Conservation (phyloP, 92 coral and sea anemone species). For the Bergia sp. region DNA sequence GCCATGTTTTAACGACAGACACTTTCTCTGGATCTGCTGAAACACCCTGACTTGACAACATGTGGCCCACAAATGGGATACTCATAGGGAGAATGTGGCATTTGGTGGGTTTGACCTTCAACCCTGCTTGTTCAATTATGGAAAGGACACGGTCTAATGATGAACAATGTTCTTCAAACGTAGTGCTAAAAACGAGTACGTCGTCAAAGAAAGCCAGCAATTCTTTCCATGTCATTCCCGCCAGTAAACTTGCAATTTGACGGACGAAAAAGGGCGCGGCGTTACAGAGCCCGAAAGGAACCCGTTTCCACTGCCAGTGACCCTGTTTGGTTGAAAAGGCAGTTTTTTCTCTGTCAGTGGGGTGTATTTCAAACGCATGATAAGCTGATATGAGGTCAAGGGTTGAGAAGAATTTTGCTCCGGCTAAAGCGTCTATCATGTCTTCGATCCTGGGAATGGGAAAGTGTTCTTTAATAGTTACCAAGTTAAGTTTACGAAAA, state of each 20-base stretch:
- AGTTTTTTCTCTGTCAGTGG: constrained; percentile 46
- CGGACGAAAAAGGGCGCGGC: constrained; percentile 51
- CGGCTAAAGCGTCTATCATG: constrained; percentile 53
- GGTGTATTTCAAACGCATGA: too few species aligned
- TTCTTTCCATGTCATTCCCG: constrained; percentile 46
- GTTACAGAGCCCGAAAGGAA: constrained; percentile 48
- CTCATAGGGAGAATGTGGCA: constrained; percentile 36
- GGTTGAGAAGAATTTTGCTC: constrained; percentile 48
- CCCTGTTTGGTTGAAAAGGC: constrained; percentile 56
- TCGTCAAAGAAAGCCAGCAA: constrained; percentile 54
- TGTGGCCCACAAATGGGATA: constrained; percentile 45
- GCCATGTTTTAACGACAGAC: constrained; percentile 43
- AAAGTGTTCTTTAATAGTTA: constrained; percentile 54
- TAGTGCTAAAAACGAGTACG: constrained; percentile 44
- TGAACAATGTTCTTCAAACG: constrained; percentile 40
- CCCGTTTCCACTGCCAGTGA: too few species aligned
- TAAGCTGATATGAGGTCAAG: too few species aligned
- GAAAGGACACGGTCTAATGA: constrained; percentile 44
- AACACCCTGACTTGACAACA: constrained; percentile 44
- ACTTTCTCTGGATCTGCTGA: constrained; percentile 64
- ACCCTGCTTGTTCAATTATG: constrained; percentile 49
- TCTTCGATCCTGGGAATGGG: constrained; percentile 54
- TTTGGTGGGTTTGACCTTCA: constrained; percentile 53
- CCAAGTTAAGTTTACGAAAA: constrained; percentile 45
- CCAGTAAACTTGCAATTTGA: constrained; percentile 30